Evolutionary conservation across 2,797 vertebrate genomes (phyloP).

Genomic region (Dromococcyx pavoninus): DNA sequence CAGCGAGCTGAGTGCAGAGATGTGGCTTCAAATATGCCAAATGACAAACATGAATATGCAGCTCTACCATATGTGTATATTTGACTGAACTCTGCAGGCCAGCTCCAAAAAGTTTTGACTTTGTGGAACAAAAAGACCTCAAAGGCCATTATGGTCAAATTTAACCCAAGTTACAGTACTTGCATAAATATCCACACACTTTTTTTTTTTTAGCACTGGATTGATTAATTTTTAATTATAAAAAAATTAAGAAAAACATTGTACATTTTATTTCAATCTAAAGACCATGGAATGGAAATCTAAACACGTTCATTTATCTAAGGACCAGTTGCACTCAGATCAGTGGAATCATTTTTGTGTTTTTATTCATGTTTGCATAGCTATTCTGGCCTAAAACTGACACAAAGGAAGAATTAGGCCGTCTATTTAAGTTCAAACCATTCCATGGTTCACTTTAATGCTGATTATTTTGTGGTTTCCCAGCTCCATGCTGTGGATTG

Average conservation of each 20-base stretch:
- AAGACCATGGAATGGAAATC: neutral
- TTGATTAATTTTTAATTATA: neutral
- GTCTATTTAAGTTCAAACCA: neutral
- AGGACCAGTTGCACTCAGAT: neutral
- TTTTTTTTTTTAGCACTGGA: neutral
- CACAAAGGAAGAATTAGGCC: conserved; percentile 1
- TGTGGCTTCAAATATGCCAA: neutral
- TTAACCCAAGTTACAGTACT: neutral
- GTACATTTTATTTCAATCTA: neutral
- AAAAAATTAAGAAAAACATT: neutral
- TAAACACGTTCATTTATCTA: neutral
- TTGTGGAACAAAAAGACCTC: neutral
- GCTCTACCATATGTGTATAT: neutral
- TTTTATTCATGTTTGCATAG: neutral
- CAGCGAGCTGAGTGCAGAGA: neutral
- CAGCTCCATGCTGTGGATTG: neutral
- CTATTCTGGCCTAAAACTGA: neutral
- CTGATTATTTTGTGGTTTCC: conserved; percentile 25
- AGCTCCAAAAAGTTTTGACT: neutral
- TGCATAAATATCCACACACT: neutral
- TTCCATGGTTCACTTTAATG: conserved; percentile 1
- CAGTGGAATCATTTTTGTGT: neutral
- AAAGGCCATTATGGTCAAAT: neutral
- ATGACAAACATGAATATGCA: neutral
- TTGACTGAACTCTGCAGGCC: neutral